A percentile compares a stretch with the other conserved stretches of the same genome.
These are phyloP conservation scores for Tachypleus tridentatus DNA, from an alignment of 1,140 invertebrate species.

Conservation along the genomic window DNA sequence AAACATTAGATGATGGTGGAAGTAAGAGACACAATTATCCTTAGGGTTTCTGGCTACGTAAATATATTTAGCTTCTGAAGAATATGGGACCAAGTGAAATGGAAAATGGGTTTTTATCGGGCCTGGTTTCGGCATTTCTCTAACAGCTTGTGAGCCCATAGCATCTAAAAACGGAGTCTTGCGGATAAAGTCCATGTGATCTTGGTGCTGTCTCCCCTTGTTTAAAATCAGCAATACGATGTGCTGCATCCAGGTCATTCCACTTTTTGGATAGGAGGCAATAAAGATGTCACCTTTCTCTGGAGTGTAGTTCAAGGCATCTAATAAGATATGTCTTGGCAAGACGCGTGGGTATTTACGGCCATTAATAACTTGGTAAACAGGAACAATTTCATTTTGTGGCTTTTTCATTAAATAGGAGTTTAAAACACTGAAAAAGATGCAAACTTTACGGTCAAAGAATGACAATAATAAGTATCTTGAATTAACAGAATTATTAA, in stretches of 20 bases:
- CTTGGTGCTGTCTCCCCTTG: slow-evolving; percentile 7
- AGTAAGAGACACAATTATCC: slow-evolving; percentile 72
- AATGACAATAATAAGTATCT: too few relatives aligned
- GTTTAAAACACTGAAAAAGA: too few relatives aligned
- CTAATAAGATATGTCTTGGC: not conserved
- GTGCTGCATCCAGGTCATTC: slow-evolving; percentile 18
- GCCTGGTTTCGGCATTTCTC: not conserved
- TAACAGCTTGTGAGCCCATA: not conserved
- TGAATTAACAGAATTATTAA: too few relatives aligned
- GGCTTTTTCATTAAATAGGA: too few relatives aligned
- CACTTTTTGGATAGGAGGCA: slow-evolving; percentile 20
- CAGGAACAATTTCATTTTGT: too few relatives aligned
- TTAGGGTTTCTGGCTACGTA: slow-evolving; percentile 73
- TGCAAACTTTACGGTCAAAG: too few relatives aligned
- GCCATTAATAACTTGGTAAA: too few relatives aligned
- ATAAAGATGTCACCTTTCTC: slow-evolving; percentile 14
- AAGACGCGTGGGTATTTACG: too few relatives aligned
- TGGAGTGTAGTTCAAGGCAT: slow-evolving; percentile 11
- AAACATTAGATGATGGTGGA: slow-evolving; percentile 49
- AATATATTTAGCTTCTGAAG: slow-evolving; percentile 41
- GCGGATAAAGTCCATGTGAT: not conserved
- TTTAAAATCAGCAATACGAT: slow-evolving; percentile 14
- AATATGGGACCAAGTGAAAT: slow-evolving; percentile 48
- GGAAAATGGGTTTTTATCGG: slow-evolving; percentile 57
- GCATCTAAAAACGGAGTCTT: slow-evolving; percentile 13